Percentiles rank a stretch among this genome's conserved stretches.
Conservation (phyloP, 2,113 vertebrate genomes). For the Megaleporinus macrocephalus region DNA sequence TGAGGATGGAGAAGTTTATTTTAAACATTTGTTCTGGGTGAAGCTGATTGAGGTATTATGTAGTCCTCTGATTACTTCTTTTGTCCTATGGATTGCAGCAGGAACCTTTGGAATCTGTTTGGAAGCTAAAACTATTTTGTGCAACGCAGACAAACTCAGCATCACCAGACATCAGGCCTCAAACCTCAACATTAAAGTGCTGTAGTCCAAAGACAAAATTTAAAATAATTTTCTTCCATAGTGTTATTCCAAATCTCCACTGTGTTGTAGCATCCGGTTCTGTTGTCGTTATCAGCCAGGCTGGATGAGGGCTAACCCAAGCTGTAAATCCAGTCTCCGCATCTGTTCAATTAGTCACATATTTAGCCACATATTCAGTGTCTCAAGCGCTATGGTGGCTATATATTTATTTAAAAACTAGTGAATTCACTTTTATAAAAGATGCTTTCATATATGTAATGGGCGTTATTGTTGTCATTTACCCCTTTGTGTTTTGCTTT, state of each 20-base stretch:
- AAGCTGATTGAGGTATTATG: background rate
- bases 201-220: background rate
- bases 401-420: background rate
- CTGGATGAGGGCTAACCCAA: background rate
- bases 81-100: background rate
- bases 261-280: background rate
- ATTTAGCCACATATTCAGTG: background rate
- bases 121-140: conserved; percentile 11
- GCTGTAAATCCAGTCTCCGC: background rate
- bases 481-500: conserved; percentile 52
- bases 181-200: conserved; percentile 55
- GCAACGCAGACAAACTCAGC: conserved; percentile 51
- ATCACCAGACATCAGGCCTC: background rate
- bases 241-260: background rate
- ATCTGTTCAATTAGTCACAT: background rate
- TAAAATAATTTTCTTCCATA: background rate
- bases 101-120: background rate
- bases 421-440: background rate
- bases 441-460: conserved; percentile 66
- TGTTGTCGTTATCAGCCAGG: background rate
- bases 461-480: conserved; percentile 69
- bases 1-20: conserved; percentile 22
- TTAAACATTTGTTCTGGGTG: conserved; percentile 27
- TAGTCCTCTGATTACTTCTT: background rate
- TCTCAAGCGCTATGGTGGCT: background rate